These are phyloP conservation scores for Lobophora halterata DNA, from an alignment of 2,888 invertebrate species.

Conservation along the genomic window DNA sequence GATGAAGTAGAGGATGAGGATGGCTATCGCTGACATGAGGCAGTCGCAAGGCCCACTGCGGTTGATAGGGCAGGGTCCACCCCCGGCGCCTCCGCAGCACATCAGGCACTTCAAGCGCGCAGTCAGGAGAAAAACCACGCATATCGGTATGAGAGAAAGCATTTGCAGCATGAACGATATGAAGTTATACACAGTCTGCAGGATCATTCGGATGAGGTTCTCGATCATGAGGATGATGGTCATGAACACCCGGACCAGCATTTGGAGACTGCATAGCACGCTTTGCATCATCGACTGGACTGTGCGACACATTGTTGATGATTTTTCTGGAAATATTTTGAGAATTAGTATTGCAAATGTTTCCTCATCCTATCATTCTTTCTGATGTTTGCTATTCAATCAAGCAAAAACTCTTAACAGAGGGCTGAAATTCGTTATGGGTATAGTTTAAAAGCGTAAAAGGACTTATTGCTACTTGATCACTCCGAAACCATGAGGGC, in stretches of 20 bases:
- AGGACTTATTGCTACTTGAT: too few relatives aligned
- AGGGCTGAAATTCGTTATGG: too few relatives aligned
- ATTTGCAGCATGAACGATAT: slow-evolving; percentile 63
- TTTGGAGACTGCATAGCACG: slow-evolving; percentile 61
- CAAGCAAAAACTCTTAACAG: too few relatives aligned
- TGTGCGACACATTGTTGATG: slow-evolving; percentile 61
- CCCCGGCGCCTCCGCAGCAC: slow-evolving; percentile 66
- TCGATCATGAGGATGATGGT: slow-evolving; percentile 66
- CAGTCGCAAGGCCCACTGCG: slow-evolving; percentile 62
- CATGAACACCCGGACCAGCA: slow-evolving; percentile 66
- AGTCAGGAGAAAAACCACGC: slow-evolving; percentile 58
- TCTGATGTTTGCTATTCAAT: too few relatives aligned
- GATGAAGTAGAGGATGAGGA: slow-evolving; percentile 56
- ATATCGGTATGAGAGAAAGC: slow-evolving; percentile 63
- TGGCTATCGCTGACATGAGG: slow-evolving; percentile 54
- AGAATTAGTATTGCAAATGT: background rate
- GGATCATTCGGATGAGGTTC: slow-evolving; percentile 60
- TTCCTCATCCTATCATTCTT: slow-evolving; percentile 4
- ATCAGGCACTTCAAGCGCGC: slow-evolving; percentile 59
- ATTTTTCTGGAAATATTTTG: slow-evolving; percentile 35
- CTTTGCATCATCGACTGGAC: slow-evolving; percentile 53
- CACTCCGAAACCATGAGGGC: too few relatives aligned
- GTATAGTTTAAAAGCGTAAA: too few relatives aligned
- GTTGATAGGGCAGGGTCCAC: slow-evolving; percentile 56
- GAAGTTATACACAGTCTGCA: slow-evolving; percentile 66